Evolutionary conservation across 2,888 invertebrate species (phyloP), one percentile per base, ranked within the genome.

Genomic region (Yponomeuta cagnagella): DNA sequence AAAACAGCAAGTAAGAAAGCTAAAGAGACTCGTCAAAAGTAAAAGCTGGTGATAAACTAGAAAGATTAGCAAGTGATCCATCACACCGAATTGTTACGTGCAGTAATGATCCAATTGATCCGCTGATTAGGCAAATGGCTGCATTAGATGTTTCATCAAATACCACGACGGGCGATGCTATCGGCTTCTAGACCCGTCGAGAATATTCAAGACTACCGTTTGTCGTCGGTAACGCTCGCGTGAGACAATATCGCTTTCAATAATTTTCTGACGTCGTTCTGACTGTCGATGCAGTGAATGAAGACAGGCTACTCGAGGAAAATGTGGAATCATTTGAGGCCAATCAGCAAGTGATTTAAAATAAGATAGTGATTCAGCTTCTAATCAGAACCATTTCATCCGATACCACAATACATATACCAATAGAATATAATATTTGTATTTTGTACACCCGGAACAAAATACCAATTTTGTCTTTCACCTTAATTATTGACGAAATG

Each of bases 1-100:
- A 58, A 58, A 15, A 58, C 52, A 4, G 52, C 52, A 15, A 15
- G 15, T 15, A 15, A 12, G 15, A 15, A 58, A 15, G 4, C 52
- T 58, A 58, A 58, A 15, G 43, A 58, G 52, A 3, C 52, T 58
- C 52, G 8, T 58, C 52, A 58, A 15, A 58, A 58, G 52, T 15
- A 58, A 15, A 58, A 58, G 15, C 15, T 58, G 52, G 15, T 15
- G 52, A 58, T 12, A 58, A 58, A 58, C 52, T 15, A 58, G 15
- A 58, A 58, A 12, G 52, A 58, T 15, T 58, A 58, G 52, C 52
- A 15, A 58, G 52, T 58, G 15, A 58, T 58, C 52, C 52, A 58
- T 58, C 52, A 58, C 52, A 73, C 65, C 71, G 48, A 70, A 68
- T 70, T 48, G 71, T 68, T 69, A 72, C 73, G 73, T 73, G 73